Evolutionary conservation across 2,888 invertebrate genomes (phyloP).

Genomic region (Dioctria linearis): DNA sequence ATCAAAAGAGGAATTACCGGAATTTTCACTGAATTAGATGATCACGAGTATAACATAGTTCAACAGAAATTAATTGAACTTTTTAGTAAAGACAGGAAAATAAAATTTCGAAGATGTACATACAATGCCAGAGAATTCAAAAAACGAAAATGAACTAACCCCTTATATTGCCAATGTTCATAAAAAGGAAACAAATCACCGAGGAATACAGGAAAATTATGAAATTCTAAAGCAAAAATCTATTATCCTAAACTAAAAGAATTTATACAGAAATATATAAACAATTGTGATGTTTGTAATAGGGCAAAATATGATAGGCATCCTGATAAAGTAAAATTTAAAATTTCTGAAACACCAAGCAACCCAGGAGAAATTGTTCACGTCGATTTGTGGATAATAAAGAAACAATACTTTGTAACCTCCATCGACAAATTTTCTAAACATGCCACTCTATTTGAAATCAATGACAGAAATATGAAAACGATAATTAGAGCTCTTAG

Average conservation of each 20-base stretch:
- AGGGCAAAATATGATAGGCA: conserved; percentile 21
- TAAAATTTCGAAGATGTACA: background rate
- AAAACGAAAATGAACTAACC: background rate
- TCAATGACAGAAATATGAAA: too few relatives aligned
- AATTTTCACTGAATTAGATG: too few relatives aligned
- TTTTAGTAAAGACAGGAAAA: background rate
- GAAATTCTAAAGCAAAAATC: background rate
- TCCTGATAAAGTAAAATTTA: background rate
- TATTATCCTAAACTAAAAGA: conserved; percentile 8
- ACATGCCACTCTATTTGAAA: too few relatives aligned
- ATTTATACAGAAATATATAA: background rate
- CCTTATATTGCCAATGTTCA: conserved; percentile 1
- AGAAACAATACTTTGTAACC: background rate
- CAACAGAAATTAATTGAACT: background rate
- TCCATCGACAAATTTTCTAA: background rate
- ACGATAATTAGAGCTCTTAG: too few relatives aligned
- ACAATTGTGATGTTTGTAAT: conserved; percentile 19
- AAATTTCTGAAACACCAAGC: conserved; percentile 21
- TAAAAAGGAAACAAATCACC: conserved; percentile 11
- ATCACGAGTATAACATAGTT: background rate
- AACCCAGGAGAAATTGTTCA: conserved; percentile 18
- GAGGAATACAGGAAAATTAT: conserved; percentile 13
- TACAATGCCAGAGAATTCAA: background rate
- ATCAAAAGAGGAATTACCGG: too few relatives aligned
- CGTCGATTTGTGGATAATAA: conserved; percentile 10